Percentiles rank a stretch among this genome's conserved stretches.
Conservation (phyloP, 1,140 invertebrate genomes). For the Lasioglossum albipes region DNA sequence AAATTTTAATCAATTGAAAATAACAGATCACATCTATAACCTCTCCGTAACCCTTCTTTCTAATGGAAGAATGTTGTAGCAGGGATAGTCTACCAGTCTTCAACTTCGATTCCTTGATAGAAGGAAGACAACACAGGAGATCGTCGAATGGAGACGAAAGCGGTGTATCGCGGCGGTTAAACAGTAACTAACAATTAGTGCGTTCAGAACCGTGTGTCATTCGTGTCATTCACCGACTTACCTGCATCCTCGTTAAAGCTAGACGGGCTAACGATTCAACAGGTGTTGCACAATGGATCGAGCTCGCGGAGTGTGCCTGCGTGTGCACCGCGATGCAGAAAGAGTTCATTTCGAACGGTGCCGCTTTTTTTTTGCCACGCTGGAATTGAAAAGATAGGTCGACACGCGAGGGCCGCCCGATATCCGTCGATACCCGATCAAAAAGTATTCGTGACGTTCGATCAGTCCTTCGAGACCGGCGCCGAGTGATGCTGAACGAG, state of each 20-base stretch:
- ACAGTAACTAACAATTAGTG: slow-evolving; percentile 40
- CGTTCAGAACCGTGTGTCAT: slow-evolving; percentile 10
- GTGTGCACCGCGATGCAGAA: background rate
- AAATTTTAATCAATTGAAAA: too few species aligned
- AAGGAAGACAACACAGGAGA: too few species aligned
- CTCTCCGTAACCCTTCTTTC: too few species aligned
- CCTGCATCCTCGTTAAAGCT: slow-evolving; percentile 64
- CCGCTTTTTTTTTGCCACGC: slow-evolving; percentile 30
- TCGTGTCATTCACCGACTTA: slow-evolving; percentile 64
- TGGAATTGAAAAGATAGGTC: slow-evolving; percentile 24
- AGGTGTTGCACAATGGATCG: slow-evolving; percentile 63
- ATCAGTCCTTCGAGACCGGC: background rate
- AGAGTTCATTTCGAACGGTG: slow-evolving; percentile 3
- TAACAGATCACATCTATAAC: too few species aligned
- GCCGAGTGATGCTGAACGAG: background rate
- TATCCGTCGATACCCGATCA: slow-evolving; percentile 28
- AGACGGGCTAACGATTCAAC: slow-evolving; percentile 66
- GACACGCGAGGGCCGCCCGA: background rate
- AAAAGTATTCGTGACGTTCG: slow-evolving; percentile 12
- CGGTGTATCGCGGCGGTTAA: background rate
- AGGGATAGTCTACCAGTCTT: too few species aligned
- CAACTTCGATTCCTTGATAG: too few species aligned
- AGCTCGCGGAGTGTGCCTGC: slow-evolving; percentile 1
- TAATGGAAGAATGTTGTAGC: too few species aligned
- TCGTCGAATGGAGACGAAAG: too few species aligned